Evolutionary conservation across 1,140 invertebrate species (phyloP), one percentile per base, ranked within the genome.

Genomic region (Latrodectus geometricus): DNA sequence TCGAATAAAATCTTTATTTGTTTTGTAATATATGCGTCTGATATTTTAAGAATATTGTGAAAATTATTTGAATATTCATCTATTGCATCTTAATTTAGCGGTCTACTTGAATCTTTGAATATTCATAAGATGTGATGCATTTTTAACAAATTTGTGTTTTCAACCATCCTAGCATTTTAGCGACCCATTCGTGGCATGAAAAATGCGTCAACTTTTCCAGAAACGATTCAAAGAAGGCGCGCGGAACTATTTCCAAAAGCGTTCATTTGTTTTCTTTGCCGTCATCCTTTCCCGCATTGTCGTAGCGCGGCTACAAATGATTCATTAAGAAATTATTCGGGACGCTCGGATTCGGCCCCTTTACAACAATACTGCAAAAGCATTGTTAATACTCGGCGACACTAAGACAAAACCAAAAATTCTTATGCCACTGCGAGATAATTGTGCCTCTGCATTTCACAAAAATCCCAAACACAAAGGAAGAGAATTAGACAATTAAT

Each of bases 261-360:
- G 48, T n/a, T 23, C 79, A 81, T 79, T 21, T 79, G 23, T 72
- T 72, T 17, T 14, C 54, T 35, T 61, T 61, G 12, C 4, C 21
- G 8, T n/a, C 78, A 49, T 81, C 56, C 65, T 69, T 61, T 61
- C 8, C 35, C 54, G 54, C 54, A 61, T 17, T 61, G 54, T 61
- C 17, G 11, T 61, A 8, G 54, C 54, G 54, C 78, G 70, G 70
- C 78, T 35, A 35, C 35, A 35, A 81, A 81, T 81, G 78, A 81
- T 81, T 81, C 78, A 81, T 81, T 81, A 81, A 81, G 78, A 81
- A 81, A 81, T 81, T 81, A 81, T 81, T 81, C 52, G 78, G 68
- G 78, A 23, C 35, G 23, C 21, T 66, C 21, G n/a, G 14, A 56
- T 12, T 48, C 21, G 9, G 54, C 54, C 54, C 35, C 5, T 35